These are phyloP conservation scores for Odontomyia ornata DNA, from an alignment of 2,888 invertebrate genomes.

Conservation along the genomic window DNA sequence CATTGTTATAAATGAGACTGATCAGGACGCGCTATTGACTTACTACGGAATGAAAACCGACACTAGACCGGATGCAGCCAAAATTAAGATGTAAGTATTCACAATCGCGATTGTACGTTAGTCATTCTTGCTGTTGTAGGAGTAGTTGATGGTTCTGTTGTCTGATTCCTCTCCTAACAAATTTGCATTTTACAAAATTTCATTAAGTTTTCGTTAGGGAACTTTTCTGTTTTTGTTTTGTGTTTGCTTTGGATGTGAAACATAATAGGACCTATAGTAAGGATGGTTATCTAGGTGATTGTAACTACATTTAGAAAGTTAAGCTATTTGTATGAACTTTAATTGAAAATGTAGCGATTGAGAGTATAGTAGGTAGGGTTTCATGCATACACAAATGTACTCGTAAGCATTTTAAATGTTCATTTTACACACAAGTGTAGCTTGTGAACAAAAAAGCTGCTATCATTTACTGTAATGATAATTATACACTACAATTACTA, in stretches of 20 bases:
- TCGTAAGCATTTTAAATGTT: background rate
- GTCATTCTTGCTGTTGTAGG: too few species aligned
- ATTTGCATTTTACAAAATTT: conserved; percentile 39
- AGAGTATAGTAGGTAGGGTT: too few species aligned
- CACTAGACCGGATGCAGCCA: conserved; percentile 80
- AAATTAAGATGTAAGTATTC: conserved; percentile 78
- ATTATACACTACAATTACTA: too few species aligned
- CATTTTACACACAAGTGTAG: too few species aligned
- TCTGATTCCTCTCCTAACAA: background rate
- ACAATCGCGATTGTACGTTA: background rate
- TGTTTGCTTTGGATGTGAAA: background rate
- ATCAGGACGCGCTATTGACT: conserved; percentile 80
- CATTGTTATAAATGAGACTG: conserved; percentile 75
- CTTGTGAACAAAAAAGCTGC: too few species aligned
- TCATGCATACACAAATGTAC: background rate
- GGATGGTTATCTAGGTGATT: background rate
- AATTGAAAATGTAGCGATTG: too few species aligned
- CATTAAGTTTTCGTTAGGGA: conserved; percentile 13
- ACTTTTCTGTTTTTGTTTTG: background rate
- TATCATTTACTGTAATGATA: too few species aligned
- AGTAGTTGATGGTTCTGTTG: background rate
- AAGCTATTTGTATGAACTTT: too few species aligned
- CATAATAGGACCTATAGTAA: background rate
- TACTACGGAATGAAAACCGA: conserved; percentile 88
- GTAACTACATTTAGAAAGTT: too few species aligned